phyloP scores from a whole-genome alignment of 2,113 vertebrate species.

The Pao palembangensis region DNA sequence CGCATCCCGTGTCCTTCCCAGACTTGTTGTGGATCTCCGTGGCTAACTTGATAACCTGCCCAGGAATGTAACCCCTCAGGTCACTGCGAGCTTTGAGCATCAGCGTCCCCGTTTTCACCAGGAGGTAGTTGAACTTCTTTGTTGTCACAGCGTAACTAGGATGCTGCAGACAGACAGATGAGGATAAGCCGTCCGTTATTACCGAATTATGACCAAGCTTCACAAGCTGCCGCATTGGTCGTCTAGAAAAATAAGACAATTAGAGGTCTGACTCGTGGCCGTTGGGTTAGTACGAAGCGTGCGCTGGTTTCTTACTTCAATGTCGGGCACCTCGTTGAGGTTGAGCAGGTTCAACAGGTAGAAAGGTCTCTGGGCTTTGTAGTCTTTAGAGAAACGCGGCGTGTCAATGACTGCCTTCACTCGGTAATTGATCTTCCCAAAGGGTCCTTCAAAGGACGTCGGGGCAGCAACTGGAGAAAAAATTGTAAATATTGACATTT shows the following conservation, averaged over 20 bases:
- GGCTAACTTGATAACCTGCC: slow-evolving; percentile 87
- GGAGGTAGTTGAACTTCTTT: slow-evolving; percentile 95
- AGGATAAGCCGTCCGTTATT: neutral
- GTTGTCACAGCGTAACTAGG: slow-evolving; percentile 81
- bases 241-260: no score
- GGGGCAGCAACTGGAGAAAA: slow-evolving; percentile 78
- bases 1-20: slow-evolving; percentile 86
- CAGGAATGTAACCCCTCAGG: slow-evolving; percentile 87
- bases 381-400: slow-evolving; percentile 90
- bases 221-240: neutral
- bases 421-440: slow-evolving; percentile 87
- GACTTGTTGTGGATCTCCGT: slow-evolving; percentile 94
- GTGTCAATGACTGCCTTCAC: slow-evolving; percentile 88
- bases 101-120: slow-evolving; percentile 90
- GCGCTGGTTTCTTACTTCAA: slow-evolving; percentile 77
- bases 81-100: slow-evolving; percentile 83
- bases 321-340: slow-evolving; percentile 88
- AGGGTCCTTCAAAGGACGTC: slow-evolving; percentile 95
- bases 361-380: slow-evolving; percentile 85
- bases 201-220: neutral
- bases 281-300: no score
- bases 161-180: slow-evolving; percentile 68
- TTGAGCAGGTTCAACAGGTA: slow-evolving; percentile 90
- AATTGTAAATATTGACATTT: neutral
- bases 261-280: no score